Conservation (phyloP, 1,140 invertebrate species). For the Theocolax elegans region DNA sequence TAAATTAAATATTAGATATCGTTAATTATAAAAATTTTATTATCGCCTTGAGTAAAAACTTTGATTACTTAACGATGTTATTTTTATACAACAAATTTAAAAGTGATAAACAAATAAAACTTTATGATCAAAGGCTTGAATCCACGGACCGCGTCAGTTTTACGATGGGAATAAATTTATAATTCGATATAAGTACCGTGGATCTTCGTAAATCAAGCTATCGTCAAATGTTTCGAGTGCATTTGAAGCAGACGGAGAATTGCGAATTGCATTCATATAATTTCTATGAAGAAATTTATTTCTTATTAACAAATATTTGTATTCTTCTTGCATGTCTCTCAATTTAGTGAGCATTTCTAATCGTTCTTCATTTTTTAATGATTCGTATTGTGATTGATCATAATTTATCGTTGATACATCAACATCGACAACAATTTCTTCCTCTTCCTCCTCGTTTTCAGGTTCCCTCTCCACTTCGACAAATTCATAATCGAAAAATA, state of each 20-base stretch:
- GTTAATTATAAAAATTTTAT: no score
- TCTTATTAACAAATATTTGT: background rate
- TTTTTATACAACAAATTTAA: no score
- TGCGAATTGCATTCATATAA: conserved; percentile 21
- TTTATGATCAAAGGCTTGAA: no score
- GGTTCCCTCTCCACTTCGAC: background rate
- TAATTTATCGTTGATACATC: background rate
- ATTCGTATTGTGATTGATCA: no score
- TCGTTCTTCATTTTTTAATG: background rate
- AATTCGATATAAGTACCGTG: no score
- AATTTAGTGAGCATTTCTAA: background rate
- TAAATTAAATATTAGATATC: no score
- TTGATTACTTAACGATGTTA: no score
- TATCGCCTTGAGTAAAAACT: no score
- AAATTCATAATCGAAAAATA: background rate
- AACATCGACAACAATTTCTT: no score
- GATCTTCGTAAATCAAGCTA: conserved; percentile 10
- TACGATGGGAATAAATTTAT: no score
- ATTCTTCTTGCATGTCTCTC: background rate
- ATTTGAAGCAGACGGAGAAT: background rate
- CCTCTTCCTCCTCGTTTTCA: conserved; percentile 22
- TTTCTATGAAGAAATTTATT: conserved; percentile 28
- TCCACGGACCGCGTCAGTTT: no score
- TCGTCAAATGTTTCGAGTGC: conserved; percentile 33
- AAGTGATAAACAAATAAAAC: no score